Base-by-base conservation (phyloP, 2,888 invertebrate species). In the Cloeon dipterum region DNA sequence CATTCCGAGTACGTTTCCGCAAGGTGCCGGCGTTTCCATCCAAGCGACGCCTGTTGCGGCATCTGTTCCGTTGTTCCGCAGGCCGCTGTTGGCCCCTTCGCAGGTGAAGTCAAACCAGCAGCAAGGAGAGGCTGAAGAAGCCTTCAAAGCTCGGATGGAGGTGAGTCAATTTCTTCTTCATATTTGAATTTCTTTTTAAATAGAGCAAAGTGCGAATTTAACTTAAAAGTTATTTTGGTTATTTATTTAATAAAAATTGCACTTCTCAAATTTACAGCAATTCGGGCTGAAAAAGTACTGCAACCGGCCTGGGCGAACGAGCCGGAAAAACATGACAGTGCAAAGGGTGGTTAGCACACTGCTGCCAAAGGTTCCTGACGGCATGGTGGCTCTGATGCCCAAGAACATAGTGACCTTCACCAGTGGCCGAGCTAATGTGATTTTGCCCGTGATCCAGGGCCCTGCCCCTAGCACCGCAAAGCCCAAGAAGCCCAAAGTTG, bases 291-390 rank as follows among this genome's bases (percentile, higher is more conserved):
- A n/a, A 29, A 55, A 58, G 13, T 62, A 57, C 45, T 55, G 54
- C 40, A 58, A 58, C 41, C 50, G 61, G 25, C 54, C 53, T 40
- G 60, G 62, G 5, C 47, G 60, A 14, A 53, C 59, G 14, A 53
- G 58, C 29, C 52, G 59, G 26, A 65, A 66, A 46, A 71, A 70
- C 48, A 70, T 79, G 4, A 70, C 82, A 2, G 77, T 82, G 16
- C 79, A 79, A 54, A 59, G 82, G 5, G 65, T 75, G 48, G 57
- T 81, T 45, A 74, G 76, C 14, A n/a, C n/a, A n/a, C 52, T 75
- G 32, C 62, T 77, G 46, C 72, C 76, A 1, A 64, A 65, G 45
- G 52, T 54, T 32, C 51, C 50, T 51, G 64, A 49, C 51, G 63
- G 53, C 49, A 41, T 41, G 34, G 32, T 39, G 35, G 42, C 44